Evolutionary conservation across 2,888 invertebrate genomes (phyloP), one percentile per base, ranked within the genome.

Genomic region (Sturmia bella): DNA sequence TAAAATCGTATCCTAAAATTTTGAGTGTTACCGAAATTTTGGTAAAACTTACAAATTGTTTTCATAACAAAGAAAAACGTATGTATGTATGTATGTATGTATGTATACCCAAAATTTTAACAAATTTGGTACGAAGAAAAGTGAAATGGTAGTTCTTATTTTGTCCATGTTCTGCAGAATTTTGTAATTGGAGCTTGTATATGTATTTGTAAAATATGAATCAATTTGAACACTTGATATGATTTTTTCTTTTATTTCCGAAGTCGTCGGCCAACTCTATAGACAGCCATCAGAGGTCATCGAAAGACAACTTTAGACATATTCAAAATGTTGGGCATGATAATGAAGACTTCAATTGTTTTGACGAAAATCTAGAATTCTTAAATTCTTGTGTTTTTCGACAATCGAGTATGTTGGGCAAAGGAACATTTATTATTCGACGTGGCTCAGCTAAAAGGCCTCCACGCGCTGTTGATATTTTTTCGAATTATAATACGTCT

Each of bases 391-490:
- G 84, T 32, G 61, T 83, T 61, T 83, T 83, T 73, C 86, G 87
- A 7, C 86, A 87, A 41, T 87, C 90, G 37, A 93, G 92, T 84
- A 90, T 94, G 86, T 92, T 93, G 66, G 91, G 91, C 27, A 89
- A 93, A 82, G 96, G 96, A 37, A 96, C 96, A n/a, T 96, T 96
- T 88, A 94, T 96, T 45, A 95, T 96, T 80, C 92, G 96, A 54
- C 87, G 89, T 6, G 84, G 86, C 13, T 85, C 86, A 17, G 85
- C 85, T 61, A 89, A 88, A 77, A 86, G 86, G 64, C 86, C 87
- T 27, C 86, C 89, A 5, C 86, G 87, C 61, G 87, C 86, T 24
- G 83, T 86, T 27, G 89, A 88, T 52, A 85, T 89, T 17, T 88
- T 88, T 24, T 84, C 85, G 83, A 63, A 86, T 21, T 80, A 75